Evolutionary conservation across 2,113 vertebrate genomes (phyloP).

Genomic region (Myiagra hebetior): DNA sequence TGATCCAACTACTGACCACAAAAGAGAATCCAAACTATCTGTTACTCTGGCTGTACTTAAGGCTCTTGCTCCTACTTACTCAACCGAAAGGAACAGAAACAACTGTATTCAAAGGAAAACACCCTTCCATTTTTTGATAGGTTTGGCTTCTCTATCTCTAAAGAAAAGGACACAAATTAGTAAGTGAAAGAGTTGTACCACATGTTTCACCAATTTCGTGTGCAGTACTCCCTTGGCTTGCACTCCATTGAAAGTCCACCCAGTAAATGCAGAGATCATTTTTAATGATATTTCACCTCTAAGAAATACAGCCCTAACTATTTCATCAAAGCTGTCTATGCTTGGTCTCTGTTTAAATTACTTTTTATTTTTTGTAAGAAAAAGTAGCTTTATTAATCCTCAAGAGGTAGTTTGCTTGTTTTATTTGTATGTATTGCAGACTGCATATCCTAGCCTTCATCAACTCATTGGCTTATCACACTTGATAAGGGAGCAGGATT

Average conservation of each 20-base stretch:
- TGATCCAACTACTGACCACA: neutral
- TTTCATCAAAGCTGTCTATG: neutral
- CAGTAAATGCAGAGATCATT: neutral
- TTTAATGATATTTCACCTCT: neutral
- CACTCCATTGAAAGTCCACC: neutral
- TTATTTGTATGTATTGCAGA: neutral
- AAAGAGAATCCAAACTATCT: neutral
- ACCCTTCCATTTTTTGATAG: neutral
- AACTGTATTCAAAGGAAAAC: neutral
- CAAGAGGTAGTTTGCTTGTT: neutral
- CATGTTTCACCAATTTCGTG: neutral
- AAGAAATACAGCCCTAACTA: slow-evolving; percentile 5
- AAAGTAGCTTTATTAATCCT: neutral
- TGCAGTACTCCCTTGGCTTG: neutral
- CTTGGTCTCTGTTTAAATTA: neutral
- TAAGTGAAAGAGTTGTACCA: neutral
- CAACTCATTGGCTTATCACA: neutral
- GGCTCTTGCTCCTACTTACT: neutral
- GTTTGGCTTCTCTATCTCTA: neutral
- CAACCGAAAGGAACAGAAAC: neutral
- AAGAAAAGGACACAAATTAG: neutral
- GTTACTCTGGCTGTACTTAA: neutral
- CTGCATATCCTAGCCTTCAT: neutral
- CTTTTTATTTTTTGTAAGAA: neutral
- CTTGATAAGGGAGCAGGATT: neutral